Evolutionary conservation across 2,797 vertebrate species (phyloP).

Genomic region (Oreochromis mossambicus): DNA sequence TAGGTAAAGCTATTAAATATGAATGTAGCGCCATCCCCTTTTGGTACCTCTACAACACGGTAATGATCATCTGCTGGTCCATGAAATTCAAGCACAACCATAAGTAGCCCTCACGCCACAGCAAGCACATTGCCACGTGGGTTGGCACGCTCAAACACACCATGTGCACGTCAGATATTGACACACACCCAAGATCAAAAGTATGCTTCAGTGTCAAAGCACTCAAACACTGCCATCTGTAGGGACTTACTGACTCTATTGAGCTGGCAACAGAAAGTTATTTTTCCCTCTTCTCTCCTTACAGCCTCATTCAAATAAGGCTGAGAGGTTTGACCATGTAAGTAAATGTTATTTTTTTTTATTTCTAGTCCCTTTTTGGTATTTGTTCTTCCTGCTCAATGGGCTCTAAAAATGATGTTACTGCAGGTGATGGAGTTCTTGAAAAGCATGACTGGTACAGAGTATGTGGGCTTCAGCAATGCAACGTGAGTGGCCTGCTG

Average conservation of each 20-base stretch:
- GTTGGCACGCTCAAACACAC: neutral
- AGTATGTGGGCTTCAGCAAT: conserved; percentile 90
- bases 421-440: conserved; percentile 86
- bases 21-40: neutral
- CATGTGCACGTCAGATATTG: neutral
- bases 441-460: conserved; percentile 83
- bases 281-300: conserved; percentile 3
- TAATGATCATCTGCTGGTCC: neutral
- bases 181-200: neutral
- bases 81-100: conserved; percentile 52
- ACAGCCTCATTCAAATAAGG: conserved; percentile 85
- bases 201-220: neutral
- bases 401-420: neutral
- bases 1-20: conserved; percentile 11
- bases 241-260: neutral
- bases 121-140: conserved; percentile 6
- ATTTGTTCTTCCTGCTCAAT: neutral
- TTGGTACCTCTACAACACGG: conserved; percentile 33
- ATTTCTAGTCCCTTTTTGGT: neutral
- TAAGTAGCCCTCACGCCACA: conserved; percentile 12
- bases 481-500: conserved; percentile 79
- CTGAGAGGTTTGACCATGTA: conserved; percentile 89
- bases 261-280: neutral
- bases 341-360: conserved; percentile 61
- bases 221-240: conserved; percentile 65